Evolutionary conservation across 2,888 invertebrate genomes (phyloP).

Genomic region (Chydorus sphaericus): DNA sequence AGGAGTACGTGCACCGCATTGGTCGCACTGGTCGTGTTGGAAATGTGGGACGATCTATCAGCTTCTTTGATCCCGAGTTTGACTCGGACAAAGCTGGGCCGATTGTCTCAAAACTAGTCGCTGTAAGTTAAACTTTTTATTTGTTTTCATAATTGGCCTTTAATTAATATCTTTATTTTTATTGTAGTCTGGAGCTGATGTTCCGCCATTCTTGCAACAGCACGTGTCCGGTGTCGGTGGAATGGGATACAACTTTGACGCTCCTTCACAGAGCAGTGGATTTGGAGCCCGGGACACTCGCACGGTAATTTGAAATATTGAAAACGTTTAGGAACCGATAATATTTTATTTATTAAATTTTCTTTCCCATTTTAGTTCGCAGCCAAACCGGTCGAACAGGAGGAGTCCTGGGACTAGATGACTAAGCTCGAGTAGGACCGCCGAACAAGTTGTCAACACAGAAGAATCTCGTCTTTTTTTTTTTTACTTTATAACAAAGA

Average conservation of each 20-base stretch:
- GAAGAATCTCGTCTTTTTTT: too few species aligned
- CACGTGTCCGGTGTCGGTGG: conserved; percentile 28
- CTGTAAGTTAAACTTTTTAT: conserved; percentile 25
- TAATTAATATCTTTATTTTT: conserved; percentile 4
- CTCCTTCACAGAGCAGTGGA: conserved; percentile 27
- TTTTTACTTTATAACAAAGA: too few species aligned
- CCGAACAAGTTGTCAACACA: too few species aligned
- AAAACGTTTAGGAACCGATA: background rate
- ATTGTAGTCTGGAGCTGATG: conserved; percentile 50
- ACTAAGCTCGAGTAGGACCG: too few species aligned
- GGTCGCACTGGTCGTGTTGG: conserved; percentile 37
- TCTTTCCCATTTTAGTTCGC: background rate
- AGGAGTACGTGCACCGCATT: conserved; percentile 37
- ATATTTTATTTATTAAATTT: background rate
- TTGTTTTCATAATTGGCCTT: background rate
- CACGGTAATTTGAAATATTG: conserved; percentile 36
- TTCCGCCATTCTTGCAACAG: conserved; percentile 59
- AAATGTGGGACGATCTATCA: conserved; percentile 31
- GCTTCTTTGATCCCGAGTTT: conserved; percentile 42
- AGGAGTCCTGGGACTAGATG: too few species aligned
- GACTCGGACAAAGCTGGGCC: conserved; percentile 46
- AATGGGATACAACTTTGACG: conserved; percentile 28
- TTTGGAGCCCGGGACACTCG: conserved; percentile 59
- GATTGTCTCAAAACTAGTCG: conserved; percentile 55
- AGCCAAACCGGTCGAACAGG: too few species aligned